Base-by-base conservation (phyloP, 2,888 invertebrate species). In the Trimorus sp. region DNA sequence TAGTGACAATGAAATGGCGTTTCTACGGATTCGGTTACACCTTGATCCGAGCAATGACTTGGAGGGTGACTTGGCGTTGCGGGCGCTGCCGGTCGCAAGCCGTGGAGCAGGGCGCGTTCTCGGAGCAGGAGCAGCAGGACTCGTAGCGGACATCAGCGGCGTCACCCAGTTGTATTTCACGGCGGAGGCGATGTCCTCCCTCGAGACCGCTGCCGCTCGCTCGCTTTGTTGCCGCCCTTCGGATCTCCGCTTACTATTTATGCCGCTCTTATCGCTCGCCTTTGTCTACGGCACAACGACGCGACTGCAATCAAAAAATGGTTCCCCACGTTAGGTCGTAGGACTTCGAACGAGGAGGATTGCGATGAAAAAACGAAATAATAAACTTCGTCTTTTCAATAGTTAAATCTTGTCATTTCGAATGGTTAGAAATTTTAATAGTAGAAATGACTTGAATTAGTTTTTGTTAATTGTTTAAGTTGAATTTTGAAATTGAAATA, bases 101-200 rank as follows among this genome's bases (percentile, higher is more conserved):
- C 85, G 85, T 82, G 81, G 79, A 85, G 84, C 84, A 82, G 85
- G 86, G 86, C 85, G 86, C 85, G 87, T 86, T 86, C 82, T 84
- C 83, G 86, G 85, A 86, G 85, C 56, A 70, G 40, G 40, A 40
- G 40, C 49, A 40, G 40, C 49, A 82, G 74, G 83, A 85, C 86
- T 88, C 88, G 87, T 89, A 88, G 90, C 89, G 88, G 88, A 90
- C 90, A 90, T 90, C 89, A 89, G 90, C 89, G 84, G 88, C 86
- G 86, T 84, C 87, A 85, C 85, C 85, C 83, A 80, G 84, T 82
- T 83, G 77, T 70, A 58, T 63, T 76, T 86, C 83, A 82, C 82
- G 77, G 69, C 81, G 84, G 83, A 80, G 85, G 83, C 84, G 84
- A 86, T 84, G 82, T 85, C 82, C 84, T 74, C 79, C 80, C 84